Base-by-base conservation (phyloP, 2,888 invertebrate genomes). In the Hoplodrina ambigua region DNA sequence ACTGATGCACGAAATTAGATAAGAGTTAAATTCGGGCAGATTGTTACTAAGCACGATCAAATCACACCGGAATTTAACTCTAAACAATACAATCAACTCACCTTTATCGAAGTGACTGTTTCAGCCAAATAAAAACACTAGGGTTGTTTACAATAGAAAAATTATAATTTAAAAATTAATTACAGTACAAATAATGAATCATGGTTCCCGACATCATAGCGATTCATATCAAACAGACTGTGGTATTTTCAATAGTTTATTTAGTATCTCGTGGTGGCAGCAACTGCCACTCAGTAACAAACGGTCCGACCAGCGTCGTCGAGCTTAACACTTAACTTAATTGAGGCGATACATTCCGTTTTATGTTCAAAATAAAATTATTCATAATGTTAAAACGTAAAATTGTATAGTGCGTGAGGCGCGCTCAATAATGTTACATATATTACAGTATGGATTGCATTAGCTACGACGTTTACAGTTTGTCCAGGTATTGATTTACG, bases 401-500 rank as follows among this genome's bases (percentile, higher is more conserved):
- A 85, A 75, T 86, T 84, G 87, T 87, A 85, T 86, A 87, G 83
- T 91, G 93, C 91, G 93, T 90, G 93, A 91, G 91, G 92, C 92
- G 92, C 88, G 87, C 89, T 87, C 90, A 87, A 89, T 89, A 91
- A 90, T 91, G 91, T 92, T 94, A 93, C 92, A 94, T 94, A 94
- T 94, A 93, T 94, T 95, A 95, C 94, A 95, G 87, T 90, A 90
- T 88, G 88, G 91, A 93, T 94, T 93, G 91, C 84, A 87, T 93
- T 93, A 92, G 94, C 94, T 94, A 94, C 88, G 90, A 87, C 90
- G 90, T 93, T 99, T 99, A 99, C 98, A 99, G 97, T 97, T 99
- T 99, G 97, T 99, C 99, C 96, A 99, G 97, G 96, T 99, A 99
- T 97, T 98, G 98, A 91, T 97, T 96, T 91, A 99, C 97, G 92